Evolutionary conservation across 2,888 invertebrate genomes (phyloP).

Genomic region (Drosophila nigricruria): DNA sequence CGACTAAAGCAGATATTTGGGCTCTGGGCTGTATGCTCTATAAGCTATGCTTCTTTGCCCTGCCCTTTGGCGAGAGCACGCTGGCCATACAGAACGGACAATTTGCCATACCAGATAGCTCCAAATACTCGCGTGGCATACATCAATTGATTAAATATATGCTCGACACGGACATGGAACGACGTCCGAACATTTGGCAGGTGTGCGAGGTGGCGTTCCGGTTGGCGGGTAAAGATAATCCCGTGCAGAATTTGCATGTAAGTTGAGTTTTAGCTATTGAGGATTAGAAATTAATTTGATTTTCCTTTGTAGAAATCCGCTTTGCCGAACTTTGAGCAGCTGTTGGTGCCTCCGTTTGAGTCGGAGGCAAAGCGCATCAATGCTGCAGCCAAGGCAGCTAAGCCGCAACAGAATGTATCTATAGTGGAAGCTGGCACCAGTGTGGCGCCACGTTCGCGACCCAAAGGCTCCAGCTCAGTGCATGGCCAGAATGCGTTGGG

Average conservation of each 20-base stretch:
- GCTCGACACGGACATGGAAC: slow-evolving; percentile 93
- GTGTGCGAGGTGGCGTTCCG: slow-evolving; percentile 91
- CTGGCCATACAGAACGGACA: slow-evolving; percentile 96
- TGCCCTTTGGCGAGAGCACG: slow-evolving; percentile 97
- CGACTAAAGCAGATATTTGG: slow-evolving; percentile 96
- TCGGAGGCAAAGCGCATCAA: slow-evolving; percentile 88
- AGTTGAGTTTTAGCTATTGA: slow-evolving; percentile 72
- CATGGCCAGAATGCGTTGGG: slow-evolving; percentile 86
- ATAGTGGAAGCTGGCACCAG: slow-evolving; percentile 90
- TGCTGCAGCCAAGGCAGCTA: slow-evolving; percentile 79
- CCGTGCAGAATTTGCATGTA: slow-evolving; percentile 92
- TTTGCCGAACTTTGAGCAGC: slow-evolving; percentile 88
- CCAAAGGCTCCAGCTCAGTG: slow-evolving; percentile 87
- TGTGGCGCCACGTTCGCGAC: slow-evolving; percentile 93
- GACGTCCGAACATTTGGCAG: slow-evolving; percentile 95
- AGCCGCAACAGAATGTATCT: slow-evolving; percentile 85
- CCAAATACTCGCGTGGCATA: slow-evolving; percentile 90
- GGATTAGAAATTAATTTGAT: background rate
- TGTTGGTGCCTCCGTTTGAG: slow-evolving; percentile 89
- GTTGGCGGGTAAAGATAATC: slow-evolving; percentile 90
- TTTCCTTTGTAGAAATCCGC: slow-evolving; percentile 88
- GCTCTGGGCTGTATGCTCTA: slow-evolving; percentile 95
- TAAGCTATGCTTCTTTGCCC: slow-evolving; percentile 94
- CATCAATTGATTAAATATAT: slow-evolving; percentile 92
- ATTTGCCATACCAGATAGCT: slow-evolving; percentile 93